These are phyloP conservation scores for Tetragnatha versicolor DNA, from an alignment of 1,140 invertebrate genomes.

Conservation along the genomic window DNA sequence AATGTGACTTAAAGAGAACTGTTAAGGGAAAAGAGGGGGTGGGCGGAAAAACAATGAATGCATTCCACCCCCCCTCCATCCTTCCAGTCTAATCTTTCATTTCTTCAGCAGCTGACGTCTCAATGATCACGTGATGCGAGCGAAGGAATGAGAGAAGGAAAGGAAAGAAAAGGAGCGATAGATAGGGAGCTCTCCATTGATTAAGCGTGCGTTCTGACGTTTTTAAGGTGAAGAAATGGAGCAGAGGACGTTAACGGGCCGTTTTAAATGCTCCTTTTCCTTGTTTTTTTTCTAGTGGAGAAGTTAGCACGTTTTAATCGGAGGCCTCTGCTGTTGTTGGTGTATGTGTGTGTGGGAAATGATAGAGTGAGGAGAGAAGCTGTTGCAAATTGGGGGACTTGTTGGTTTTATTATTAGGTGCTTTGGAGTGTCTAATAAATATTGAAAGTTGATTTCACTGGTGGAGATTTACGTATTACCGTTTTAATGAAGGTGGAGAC, in stretches of 20 bases:
- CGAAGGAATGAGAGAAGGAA: neutral
- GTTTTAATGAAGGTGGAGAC: too few relatives aligned
- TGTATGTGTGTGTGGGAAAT: too few relatives aligned
- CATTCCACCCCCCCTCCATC: slow-evolving; percentile 1
- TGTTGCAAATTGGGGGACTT: too few relatives aligned
- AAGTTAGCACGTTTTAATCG: too few relatives aligned
- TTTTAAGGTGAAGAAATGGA: slow-evolving; percentile 15
- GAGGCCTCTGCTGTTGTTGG: too few relatives aligned
- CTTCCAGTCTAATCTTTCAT: slow-evolving; percentile 43
- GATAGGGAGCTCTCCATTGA: too few relatives aligned
- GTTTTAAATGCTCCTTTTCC: neutral
- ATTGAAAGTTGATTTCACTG: too few relatives aligned
- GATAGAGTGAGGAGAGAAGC: too few relatives aligned
- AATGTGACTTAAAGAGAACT: slow-evolving; percentile 37
- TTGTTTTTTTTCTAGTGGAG: too few relatives aligned
- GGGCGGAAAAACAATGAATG: slow-evolving; percentile 39
- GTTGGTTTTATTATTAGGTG: too few relatives aligned
- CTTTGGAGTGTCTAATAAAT: too few relatives aligned
- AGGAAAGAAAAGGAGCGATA: slow-evolving; percentile 1
- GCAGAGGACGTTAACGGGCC: neutral
- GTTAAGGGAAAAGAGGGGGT: neutral
- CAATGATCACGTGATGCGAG: slow-evolving; percentile 47
- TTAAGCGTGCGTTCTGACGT: slow-evolving; percentile 21
- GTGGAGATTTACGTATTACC: too few relatives aligned
- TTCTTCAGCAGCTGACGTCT: slow-evolving; percentile 52